phyloP scores from a whole-genome alignment of 1,140 invertebrate genomes.

The Armadillidium nasatum region DNA sequence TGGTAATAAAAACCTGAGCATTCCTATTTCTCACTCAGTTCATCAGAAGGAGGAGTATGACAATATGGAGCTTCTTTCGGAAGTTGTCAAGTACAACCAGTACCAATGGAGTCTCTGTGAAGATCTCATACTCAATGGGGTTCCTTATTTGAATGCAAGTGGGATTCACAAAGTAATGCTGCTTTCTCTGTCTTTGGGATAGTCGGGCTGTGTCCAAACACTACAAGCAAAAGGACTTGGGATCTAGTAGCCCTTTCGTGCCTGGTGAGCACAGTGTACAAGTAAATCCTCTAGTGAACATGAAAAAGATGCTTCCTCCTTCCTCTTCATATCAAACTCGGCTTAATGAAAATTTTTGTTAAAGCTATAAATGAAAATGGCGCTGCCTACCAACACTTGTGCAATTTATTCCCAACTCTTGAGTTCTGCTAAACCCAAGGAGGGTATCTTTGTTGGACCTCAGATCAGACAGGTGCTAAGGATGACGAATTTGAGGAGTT shows the following conservation, averaged over 20 bases:
- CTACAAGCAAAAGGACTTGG: conserved; percentile 25
- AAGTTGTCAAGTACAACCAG: conserved; percentile 21
- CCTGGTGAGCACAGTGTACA: background rate
- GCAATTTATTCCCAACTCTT: background rate
- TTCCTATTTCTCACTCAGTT: background rate
- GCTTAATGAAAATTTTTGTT: background rate
- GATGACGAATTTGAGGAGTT: background rate
- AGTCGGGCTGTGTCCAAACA: conserved; percentile 23
- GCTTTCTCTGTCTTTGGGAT: conserved; percentile 22
- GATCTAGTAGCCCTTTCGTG: no score
- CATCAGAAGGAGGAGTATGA: background rate
- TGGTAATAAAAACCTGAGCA: conserved; percentile 30
- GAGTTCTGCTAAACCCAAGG: background rate
- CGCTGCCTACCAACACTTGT: no score
- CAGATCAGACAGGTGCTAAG: background rate
- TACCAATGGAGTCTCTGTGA: conserved; percentile 22
- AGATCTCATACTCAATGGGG: conserved; percentile 9
- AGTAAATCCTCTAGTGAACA: background rate
- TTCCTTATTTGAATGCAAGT: conserved; percentile 25
- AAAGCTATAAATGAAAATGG: background rate
- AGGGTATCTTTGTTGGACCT: background rate
- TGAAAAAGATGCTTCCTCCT: background rate
- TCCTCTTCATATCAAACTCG: background rate
- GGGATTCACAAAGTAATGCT: conserved; percentile 19
- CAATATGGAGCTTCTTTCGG: conserved; percentile 13